Evolutionary conservation across 2,113 vertebrate genomes (phyloP).

Genomic region (Gymnogyps californianus): DNA sequence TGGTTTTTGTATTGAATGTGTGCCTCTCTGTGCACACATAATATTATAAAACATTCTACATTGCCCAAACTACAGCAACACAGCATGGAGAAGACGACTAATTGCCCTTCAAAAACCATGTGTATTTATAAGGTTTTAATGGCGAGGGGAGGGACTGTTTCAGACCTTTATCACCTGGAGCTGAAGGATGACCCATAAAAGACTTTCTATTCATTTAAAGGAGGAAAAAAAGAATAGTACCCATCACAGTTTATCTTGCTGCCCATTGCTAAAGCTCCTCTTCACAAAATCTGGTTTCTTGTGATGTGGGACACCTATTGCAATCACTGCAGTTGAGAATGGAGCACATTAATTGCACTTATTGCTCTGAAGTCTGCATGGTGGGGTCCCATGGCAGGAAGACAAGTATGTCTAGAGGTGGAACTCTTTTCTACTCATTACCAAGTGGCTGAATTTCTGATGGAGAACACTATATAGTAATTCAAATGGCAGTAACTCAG

Average conservation of each 20-base stretch:
- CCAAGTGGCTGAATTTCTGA: slow-evolving; percentile 30
- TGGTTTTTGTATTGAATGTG: neutral
- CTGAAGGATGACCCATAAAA: neutral
- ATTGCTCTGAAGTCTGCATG: neutral
- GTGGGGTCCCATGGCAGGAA: neutral
- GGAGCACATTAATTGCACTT: neutral
- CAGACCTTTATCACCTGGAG: neutral
- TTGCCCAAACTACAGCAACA: neutral
- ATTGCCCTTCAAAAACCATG: neutral
- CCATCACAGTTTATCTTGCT: neutral
- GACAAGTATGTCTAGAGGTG: neutral
- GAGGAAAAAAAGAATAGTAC: neutral
- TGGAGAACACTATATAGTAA: slow-evolving; percentile 21
- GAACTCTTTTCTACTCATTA: neutral
- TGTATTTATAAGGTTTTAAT: neutral
- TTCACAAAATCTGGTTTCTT: neutral
- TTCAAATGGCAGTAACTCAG: slow-evolving; percentile 34
- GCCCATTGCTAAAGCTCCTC: neutral
- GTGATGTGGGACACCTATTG: neutral
- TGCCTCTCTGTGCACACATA: neutral
- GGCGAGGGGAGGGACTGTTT: neutral
- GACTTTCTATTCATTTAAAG: neutral
- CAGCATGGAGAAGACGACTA: neutral
- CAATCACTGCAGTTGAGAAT: neutral
- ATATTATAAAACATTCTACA: neutral